These are phyloP conservation scores for Poeciliopsis occidentalis DNA, from an alignment of 2,113 vertebrate genomes.

Conservation along the genomic window DNA sequence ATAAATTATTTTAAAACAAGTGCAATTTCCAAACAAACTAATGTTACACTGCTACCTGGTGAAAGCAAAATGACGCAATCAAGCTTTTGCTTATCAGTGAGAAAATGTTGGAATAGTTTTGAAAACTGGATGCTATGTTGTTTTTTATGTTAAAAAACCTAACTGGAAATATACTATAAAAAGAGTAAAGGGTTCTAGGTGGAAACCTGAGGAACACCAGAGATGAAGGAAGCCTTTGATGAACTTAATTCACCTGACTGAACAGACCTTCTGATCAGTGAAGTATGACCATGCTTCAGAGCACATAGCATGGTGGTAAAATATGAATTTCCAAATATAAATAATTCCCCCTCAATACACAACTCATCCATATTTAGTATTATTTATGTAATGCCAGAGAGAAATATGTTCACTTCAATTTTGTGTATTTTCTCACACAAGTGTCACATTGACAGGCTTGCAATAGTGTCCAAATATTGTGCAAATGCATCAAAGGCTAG, in stretches of 20 bases:
- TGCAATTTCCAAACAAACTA: background rate
- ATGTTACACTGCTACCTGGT: background rate
- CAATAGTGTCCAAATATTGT: conserved; percentile 39
- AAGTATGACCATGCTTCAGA: background rate
- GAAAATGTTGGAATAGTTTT: background rate
- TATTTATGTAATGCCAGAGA: background rate
- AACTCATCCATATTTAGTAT: too few species aligned
- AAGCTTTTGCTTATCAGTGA: background rate
- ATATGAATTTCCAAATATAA: background rate
- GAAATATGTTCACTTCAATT: conserved; percentile 14
- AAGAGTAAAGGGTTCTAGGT: background rate
- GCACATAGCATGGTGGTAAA: background rate
- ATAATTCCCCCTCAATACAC: background rate
- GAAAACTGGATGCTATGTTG: background rate
- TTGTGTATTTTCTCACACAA: conserved; percentile 22
- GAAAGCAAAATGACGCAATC: background rate
- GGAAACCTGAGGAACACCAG: background rate
- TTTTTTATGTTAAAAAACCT: background rate
- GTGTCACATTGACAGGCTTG: conserved; percentile 17
- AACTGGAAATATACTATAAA: background rate
- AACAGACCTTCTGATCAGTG: background rate
- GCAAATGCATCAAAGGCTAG: conserved; percentile 43
- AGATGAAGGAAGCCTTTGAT: background rate
- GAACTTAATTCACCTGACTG: too few species aligned
- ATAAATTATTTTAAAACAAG: background rate